Base-by-base conservation (phyloP, 2,797 vertebrate genomes). In the Xenopus petersii region DNA sequence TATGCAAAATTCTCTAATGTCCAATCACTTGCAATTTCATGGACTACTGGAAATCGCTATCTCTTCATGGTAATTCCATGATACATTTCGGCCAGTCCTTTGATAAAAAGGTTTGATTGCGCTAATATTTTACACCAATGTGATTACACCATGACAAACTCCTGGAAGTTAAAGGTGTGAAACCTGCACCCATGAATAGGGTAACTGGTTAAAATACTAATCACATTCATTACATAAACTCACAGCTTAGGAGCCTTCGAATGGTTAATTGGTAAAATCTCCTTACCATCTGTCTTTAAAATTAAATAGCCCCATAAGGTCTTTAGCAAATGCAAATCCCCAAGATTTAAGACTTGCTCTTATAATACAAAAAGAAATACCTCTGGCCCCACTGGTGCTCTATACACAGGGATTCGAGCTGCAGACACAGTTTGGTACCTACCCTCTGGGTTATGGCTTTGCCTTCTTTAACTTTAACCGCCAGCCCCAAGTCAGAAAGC, bases 401-500 rank as follows among this genome's bases (percentile, higher is more conserved):
- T 59, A 21, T 46, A 56, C 61, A 42, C 17, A 51, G 0, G 0
- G 11, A 30, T 4, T 4, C 26, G 0, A 30, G 26, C 26, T 48
- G 58, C 17, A 65, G 54, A 55, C 46, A 74, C 61, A 63, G 33
- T 59, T 75, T 71, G 24, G 65, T 71, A 87, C 91, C 94, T 83
- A 98, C 96, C 93, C 92, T 94, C 73, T 95, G 94, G 12, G 81
- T 93, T 83, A 94, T 87, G 2, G 71, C 82, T 87, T 95, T 95
- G 24, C 77, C 94, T 0, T 91, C 83, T 61, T 4, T 80, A 21
- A 97, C 55, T 89, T 91, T 88, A 62, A 96, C 91, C 10, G 96
- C 96, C 85, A 98, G 88, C 80, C 96, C 97, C 85, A 98, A 88
- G 85, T 97, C 95, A 17, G 96, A 98, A 12, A 98, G 92, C 70